These are phyloP conservation scores for Erythrocercus mccallii DNA, from an alignment of 2,113 vertebrate species.

Conservation along the genomic window DNA sequence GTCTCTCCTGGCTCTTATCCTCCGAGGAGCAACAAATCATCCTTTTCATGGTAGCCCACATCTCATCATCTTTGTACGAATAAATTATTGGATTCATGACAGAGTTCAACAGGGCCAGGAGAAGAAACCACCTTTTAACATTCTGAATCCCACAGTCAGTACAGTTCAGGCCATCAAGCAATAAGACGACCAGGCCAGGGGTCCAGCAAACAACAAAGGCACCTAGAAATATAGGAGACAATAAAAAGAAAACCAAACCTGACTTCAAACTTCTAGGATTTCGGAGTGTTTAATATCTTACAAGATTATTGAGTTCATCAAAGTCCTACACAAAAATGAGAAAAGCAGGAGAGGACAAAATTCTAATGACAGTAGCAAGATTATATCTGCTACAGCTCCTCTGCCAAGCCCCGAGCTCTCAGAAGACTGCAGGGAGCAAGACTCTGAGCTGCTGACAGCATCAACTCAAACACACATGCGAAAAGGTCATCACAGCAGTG, in stretches of 20 bases:
- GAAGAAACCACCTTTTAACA: slow-evolving; percentile 90
- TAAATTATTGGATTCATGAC: slow-evolving; percentile 98
- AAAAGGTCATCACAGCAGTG: not conserved
- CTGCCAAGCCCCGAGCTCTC: not conserved
- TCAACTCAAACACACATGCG: not conserved
- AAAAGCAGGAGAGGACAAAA: not conserved
- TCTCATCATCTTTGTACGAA: slow-evolving; percentile 96
- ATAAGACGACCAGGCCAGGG: slow-evolving; percentile 87
- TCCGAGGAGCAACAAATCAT: slow-evolving; percentile 83
- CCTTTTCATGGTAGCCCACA: slow-evolving; percentile 91
- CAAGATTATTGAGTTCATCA: not conserved
- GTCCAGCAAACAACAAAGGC: slow-evolving; percentile 98
- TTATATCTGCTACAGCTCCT: not conserved
- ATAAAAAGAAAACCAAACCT: not conserved
- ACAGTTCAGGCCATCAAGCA: slow-evolving; percentile 91
- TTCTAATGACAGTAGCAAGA: not conserved
- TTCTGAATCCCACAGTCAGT: slow-evolving; percentile 77
- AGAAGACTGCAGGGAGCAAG: not conserved
- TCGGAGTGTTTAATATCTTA: not conserved
- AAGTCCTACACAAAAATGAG: not conserved
- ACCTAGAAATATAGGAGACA: slow-evolving; percentile 68
- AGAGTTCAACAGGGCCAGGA: slow-evolving; percentile 92
- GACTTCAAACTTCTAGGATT: not conserved
- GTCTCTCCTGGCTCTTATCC: slow-evolving; percentile 76
- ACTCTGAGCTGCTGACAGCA: not conserved